Evolutionary conservation across 2,888 invertebrate genomes (phyloP), one percentile per base, ranked within the genome.

Genomic region (Schizotus pectinicornis): DNA sequence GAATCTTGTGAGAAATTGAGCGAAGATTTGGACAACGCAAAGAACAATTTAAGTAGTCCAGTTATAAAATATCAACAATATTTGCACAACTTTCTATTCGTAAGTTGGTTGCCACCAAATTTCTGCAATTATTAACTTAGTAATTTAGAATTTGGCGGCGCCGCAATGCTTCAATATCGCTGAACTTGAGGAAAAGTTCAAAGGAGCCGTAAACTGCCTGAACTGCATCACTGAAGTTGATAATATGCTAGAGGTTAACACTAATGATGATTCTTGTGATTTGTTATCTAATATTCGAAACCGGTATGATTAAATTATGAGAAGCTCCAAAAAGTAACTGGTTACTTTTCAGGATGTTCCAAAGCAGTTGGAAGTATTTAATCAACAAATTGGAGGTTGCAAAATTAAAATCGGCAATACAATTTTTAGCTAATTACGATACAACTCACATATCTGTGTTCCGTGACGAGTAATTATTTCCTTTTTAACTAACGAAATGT

Each of bases 351-450:
- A 84, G 83, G 78, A 78, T 82, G 79, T 81, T 82, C 80, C 82
- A 82, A 81, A 83, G 83, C 82, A 81, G 81, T 74, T 78, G 73
- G 78, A 81, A 82, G 80, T 83, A 83, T 82, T 81, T 83, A 76
- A 79, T 80, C 78, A 82, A 81, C 79, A 80, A 81, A 81, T 80
- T 81, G 74, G 77, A 81, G 80, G 80, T 79, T 75, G 80, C 81
- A 78, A 81, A 79, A 78, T 76, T 80, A 78, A 81, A 80, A 80
- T 81, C 81, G 79, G 81, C 82, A 80, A 80, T 79, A 78, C 78
- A 81, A 78, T 80, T 81, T 80, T 80, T 81, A 75, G 56, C 68
- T 38, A 55, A 39, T 5, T 42, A 63, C 8, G 5, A 22, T 5
- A 22, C n/a, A n/a, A n/a, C 22, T 22, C 5, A 2, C 22, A 5